phyloP scores from a whole-genome alignment of 1,140 invertebrate species.

The Diprion similis region DNA sequence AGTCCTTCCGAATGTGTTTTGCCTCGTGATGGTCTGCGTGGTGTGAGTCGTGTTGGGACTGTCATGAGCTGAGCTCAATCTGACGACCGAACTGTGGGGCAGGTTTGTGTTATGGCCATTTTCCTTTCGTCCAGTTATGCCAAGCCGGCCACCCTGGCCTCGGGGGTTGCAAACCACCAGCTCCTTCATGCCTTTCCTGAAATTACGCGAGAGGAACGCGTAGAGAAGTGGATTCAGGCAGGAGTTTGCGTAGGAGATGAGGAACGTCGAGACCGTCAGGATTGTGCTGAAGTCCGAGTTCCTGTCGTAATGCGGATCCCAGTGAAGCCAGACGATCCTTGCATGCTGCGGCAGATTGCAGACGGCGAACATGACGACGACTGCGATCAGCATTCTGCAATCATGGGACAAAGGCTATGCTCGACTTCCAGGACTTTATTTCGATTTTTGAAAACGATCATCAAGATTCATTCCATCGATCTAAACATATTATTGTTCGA shows the following conservation, averaged over 20 bases:
- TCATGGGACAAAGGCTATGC: slow-evolving; percentile 38
- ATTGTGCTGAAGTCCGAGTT: slow-evolving; percentile 74
- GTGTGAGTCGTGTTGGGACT: slow-evolving; percentile 35
- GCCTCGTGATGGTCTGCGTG: slow-evolving; percentile 35
- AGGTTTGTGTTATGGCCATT: slow-evolving; percentile 32
- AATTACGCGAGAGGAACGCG: slow-evolving; percentile 82
- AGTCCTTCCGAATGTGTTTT: slow-evolving; percentile 29
- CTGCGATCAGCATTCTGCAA: slow-evolving; percentile 79
- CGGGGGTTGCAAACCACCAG: slow-evolving; percentile 63
- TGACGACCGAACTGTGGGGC: slow-evolving; percentile 36
- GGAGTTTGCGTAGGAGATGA: slow-evolving; percentile 85
- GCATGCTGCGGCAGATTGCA: slow-evolving; percentile 87
- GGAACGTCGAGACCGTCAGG: slow-evolving; percentile 82
- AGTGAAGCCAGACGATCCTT: slow-evolving; percentile 81
- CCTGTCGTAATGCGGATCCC: slow-evolving; percentile 67
- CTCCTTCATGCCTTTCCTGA: slow-evolving; percentile 75
- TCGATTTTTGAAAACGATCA: too few species aligned
- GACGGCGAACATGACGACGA: slow-evolving; percentile 82
- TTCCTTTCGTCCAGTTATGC: slow-evolving; percentile 32
- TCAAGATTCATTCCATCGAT: too few species aligned
- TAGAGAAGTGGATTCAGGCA: slow-evolving; percentile 86
- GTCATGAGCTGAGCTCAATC: slow-evolving; percentile 40
- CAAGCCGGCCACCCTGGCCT: slow-evolving; percentile 22
- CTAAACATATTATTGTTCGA: too few species aligned
- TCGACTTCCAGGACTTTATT: too few species aligned